phyloP scores from a whole-genome alignment of 2,797 vertebrate species.

The Malurus leucopterus region DNA sequence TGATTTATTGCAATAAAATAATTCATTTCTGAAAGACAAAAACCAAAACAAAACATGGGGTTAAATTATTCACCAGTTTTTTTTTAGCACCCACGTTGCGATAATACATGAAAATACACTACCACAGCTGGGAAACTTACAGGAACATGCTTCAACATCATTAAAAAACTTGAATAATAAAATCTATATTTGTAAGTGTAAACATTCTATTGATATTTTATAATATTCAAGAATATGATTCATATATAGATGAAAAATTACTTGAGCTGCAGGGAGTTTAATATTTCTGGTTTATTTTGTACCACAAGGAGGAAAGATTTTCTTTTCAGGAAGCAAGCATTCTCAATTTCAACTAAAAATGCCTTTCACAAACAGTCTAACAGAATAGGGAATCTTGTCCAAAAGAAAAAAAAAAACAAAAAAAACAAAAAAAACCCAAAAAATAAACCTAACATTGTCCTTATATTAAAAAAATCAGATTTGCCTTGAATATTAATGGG shows the following conservation, averaged over 20 bases:
- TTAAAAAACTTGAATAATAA: neutral
- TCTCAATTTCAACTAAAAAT: neutral
- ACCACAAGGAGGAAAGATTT: neutral
- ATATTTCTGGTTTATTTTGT: neutral
- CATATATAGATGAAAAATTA: neutral
- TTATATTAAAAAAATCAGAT: neutral
- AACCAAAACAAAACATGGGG: neutral
- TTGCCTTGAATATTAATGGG: neutral
- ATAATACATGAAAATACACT: neutral
- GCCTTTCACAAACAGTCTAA: neutral
- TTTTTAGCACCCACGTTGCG: neutral
- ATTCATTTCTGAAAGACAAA: constrained; percentile 65
- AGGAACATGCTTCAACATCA: neutral
- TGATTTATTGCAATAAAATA: neutral
- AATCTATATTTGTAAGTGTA: neutral
- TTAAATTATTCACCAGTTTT: neutral
- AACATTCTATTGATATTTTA: neutral
- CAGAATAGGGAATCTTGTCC: neutral
- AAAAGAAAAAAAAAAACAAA: neutral
- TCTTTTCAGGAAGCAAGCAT: neutral
- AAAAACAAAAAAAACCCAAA: rapidly evolving
- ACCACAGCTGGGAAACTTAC: neutral
- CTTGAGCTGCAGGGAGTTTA: neutral
- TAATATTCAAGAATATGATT: neutral
- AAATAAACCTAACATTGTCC: neutral